phyloP scores from a whole-genome alignment of 2,113 vertebrate species.

The Proterorhinus semilunaris region DNA sequence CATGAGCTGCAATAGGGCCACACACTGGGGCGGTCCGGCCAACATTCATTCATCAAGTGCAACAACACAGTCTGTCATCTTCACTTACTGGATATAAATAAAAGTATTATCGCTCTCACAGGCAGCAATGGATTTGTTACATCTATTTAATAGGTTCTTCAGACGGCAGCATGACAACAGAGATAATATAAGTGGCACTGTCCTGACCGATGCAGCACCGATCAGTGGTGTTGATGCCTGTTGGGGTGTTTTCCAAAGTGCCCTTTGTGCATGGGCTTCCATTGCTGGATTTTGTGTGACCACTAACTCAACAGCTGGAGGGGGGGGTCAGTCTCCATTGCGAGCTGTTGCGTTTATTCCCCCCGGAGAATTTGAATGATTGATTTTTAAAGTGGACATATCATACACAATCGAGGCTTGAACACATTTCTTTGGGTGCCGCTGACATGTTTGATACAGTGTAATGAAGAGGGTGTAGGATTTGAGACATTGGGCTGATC shows the following conservation, averaged over 20 bases:
- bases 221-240: background rate
- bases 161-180: background rate
- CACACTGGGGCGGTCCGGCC: slow-evolving; percentile 1
- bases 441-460: no score
- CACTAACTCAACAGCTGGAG: no score
- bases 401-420: no score
- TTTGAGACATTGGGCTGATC: no score
- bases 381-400: no score
- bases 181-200: background rate
- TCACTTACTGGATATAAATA: slow-evolving; percentile 12
- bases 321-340: no score
- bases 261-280: no score
- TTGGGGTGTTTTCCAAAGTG: background rate
- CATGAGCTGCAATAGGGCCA: slow-evolving; percentile 8
- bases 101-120: background rate
- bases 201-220: background rate
- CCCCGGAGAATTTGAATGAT: no score
- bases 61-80: slow-evolving; percentile 5
- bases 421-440: no score
- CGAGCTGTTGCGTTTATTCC: no score
- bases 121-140: background rate
- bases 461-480: no score
- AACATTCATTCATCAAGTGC: slow-evolving; percentile 14
- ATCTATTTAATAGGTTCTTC: background rate
- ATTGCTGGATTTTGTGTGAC: no score